These are phyloP conservation scores for Phengaris arion DNA, from an alignment of 2,888 invertebrate genomes.

Conservation along the genomic window DNA sequence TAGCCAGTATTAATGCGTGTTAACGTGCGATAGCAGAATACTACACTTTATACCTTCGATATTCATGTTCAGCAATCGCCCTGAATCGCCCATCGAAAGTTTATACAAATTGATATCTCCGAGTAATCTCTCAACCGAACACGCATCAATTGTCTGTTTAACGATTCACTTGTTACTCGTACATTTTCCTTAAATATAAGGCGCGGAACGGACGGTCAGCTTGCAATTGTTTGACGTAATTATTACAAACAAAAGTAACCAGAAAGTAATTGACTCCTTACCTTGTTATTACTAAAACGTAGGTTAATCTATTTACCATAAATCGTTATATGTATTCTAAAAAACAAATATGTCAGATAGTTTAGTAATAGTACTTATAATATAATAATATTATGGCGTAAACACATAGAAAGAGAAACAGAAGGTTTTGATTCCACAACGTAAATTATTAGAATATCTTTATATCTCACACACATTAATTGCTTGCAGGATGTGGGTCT, in stretches of 20 bases:
- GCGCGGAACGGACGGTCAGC: neutral
- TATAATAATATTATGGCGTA: no score
- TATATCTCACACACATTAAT: no score
- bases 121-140: slow-evolving; percentile 5
- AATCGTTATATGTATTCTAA: no score
- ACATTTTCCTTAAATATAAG: slow-evolving; percentile 7
- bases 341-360: no score
- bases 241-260: neutral
- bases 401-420: no score
- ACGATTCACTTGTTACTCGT: slow-evolving; percentile 12
- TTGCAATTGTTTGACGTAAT: neutral
- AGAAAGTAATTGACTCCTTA: neutral
- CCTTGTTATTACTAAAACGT: neutral
- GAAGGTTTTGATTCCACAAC: no score
- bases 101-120: slow-evolving; percentile 2
- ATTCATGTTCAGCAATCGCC: neutral
- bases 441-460: no score
- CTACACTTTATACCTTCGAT: neutral
- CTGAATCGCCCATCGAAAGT: neutral
- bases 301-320: neutral
- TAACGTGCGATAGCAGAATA: no score
- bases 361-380: no score
- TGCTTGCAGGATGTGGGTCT: no score
- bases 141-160: slow-evolving; percentile 16
- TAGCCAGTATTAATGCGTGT: no score